A percentile compares a stretch with the other conserved stretches of the same genome.
Evolutionary conservation across 2,888 invertebrate species (phyloP).

Genomic region (Erynnis tages): DNA sequence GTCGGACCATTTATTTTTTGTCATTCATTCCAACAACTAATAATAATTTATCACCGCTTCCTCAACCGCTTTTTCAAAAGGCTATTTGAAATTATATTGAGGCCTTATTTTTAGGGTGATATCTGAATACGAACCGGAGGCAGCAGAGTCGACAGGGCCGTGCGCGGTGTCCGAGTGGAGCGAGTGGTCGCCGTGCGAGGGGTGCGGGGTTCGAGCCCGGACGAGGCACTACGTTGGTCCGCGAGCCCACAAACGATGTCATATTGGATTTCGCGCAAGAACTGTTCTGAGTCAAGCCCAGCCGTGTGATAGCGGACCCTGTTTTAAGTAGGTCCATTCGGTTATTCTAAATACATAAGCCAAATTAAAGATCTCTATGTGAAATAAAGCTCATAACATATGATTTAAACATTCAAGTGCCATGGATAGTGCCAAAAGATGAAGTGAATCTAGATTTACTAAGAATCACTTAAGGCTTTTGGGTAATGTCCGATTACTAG

Average conservation of each 20-base stretch:
- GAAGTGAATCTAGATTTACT: too few species aligned
- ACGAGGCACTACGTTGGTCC: slow-evolving; percentile 84
- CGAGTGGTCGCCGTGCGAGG: slow-evolving; percentile 88
- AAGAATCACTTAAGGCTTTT: too few species aligned
- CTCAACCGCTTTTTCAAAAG: too few species aligned
- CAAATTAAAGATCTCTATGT: too few species aligned
- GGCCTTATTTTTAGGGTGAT: slow-evolving; percentile 46
- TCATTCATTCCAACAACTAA: too few species aligned
- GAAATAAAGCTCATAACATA: too few species aligned
- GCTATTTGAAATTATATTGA: too few species aligned
- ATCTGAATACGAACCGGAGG: slow-evolving; percentile 74
- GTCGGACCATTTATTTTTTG: too few species aligned
- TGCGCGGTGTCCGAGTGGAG: slow-evolving; percentile 89
- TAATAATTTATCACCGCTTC: too few species aligned
- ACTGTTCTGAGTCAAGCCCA: slow-evolving; percentile 68
- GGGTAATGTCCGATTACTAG: too few species aligned
- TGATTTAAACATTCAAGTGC: not conserved
- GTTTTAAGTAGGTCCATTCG: slow-evolving; percentile 48
- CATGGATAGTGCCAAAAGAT: too few species aligned
- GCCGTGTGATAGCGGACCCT: slow-evolving; percentile 69
- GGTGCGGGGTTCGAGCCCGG: slow-evolving; percentile 86
- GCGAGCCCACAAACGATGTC: slow-evolving; percentile 84
- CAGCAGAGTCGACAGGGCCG: slow-evolving; percentile 58
- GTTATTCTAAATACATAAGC: too few species aligned
- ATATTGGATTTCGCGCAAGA: slow-evolving; percentile 64